A percentile compares a stretch with the other conserved stretches of the same genome.
These are phyloP conservation scores for Apogon hyalosoma DNA, from an alignment of 2,797 vertebrate genomes.

Conservation along the genomic window DNA sequence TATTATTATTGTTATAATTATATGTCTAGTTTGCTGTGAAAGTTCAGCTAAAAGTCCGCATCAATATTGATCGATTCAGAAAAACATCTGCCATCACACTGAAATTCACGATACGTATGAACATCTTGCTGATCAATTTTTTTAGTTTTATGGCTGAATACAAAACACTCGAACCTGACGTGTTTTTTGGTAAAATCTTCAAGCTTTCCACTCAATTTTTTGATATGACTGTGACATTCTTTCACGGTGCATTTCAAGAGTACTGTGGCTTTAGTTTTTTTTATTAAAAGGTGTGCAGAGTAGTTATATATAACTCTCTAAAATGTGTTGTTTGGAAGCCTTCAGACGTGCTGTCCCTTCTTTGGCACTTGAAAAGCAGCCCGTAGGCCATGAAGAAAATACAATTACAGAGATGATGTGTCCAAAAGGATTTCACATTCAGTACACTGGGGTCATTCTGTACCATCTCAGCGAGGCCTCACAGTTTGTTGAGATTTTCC, in stretches of 20 bases:
- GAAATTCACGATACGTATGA: not conserved
- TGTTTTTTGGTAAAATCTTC: too few species aligned
- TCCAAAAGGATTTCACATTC: conserved; percentile 22
- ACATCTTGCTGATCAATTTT: not conserved
- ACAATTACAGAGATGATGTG: not conserved
- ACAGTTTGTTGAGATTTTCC: too few species aligned
- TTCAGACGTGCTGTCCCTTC: not conserved
- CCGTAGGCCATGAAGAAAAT: not conserved
- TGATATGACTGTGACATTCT: not conserved
- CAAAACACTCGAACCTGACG: too few species aligned
- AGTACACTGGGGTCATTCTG: not conserved
- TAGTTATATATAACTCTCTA: not conserved
- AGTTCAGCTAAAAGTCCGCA: not conserved
- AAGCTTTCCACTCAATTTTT: not conserved
- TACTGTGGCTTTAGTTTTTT: too few species aligned
- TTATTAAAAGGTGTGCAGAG: not conserved
- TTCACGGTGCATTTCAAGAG: not conserved
- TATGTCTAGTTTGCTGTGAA: not conserved
- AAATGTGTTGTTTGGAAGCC: not conserved
- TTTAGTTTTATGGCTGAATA: too few species aligned
- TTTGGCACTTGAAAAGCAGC: conserved; percentile 6
- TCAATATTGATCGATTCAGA: too few species aligned
- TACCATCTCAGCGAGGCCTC: too few species aligned
- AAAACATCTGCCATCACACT: too few species aligned
- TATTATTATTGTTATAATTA: not conserved